Evolutionary conservation across 2,888 invertebrate species (phyloP).

Genomic region (Bruchidius siliquastri): DNA sequence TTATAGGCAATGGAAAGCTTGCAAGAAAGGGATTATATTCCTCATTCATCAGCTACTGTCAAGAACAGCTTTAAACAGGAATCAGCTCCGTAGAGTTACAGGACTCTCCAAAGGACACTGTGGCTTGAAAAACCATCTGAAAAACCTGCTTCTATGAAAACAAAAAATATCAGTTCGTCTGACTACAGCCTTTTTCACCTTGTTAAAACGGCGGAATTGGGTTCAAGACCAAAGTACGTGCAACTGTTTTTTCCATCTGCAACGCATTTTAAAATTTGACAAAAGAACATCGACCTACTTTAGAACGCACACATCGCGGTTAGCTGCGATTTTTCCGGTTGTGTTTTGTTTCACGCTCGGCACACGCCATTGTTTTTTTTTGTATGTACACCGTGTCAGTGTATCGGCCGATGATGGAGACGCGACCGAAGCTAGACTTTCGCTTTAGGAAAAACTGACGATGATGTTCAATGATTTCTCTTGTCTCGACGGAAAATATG

Average conservation of each 20-base stretch:
- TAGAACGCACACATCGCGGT: not conserved
- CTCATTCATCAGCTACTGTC: too few relatives aligned
- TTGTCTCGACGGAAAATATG: not conserved
- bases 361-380: not conserved
- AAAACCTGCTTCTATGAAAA: too few relatives aligned
- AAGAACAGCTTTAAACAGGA: too few relatives aligned
- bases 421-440: too few relatives aligned
- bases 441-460: not conserved
- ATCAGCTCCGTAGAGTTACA: too few relatives aligned
- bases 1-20: too few relatives aligned
- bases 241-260: not conserved
- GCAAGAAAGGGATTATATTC: too few relatives aligned
- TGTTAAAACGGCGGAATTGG: not conserved
- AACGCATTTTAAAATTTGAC: not conserved
- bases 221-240: not conserved
- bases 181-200: too few relatives aligned
- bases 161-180: too few relatives aligned
- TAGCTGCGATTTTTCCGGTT: not conserved
- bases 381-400: not conserved
- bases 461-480: not conserved
- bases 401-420: too few relatives aligned
- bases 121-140: too few relatives aligned
- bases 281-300: not conserved
- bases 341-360: not conserved
- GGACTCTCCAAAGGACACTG: too few relatives aligned